phyloP scores from a whole-genome alignment of 2,113 vertebrate species.

The Psettodes erumei region DNA sequence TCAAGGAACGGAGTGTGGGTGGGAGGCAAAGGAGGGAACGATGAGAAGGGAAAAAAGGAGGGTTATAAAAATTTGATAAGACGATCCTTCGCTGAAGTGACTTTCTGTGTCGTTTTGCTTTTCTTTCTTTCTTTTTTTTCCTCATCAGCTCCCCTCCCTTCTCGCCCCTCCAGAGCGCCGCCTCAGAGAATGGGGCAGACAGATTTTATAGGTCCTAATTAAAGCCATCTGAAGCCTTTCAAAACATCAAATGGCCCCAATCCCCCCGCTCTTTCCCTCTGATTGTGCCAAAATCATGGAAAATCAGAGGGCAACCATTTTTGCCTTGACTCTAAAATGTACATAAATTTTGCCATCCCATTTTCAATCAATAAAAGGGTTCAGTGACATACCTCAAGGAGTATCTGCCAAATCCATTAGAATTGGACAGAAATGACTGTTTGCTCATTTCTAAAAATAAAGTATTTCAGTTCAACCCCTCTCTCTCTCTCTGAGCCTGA shows the following conservation, averaged over 20 bases:
- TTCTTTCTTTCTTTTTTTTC: slow-evolving; percentile 30
- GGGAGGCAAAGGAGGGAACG: slow-evolving; percentile 57
- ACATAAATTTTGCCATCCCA: slow-evolving; percentile 53
- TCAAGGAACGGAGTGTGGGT: slow-evolving; percentile 70
- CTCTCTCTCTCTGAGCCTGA: neutral
- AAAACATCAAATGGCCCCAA: slow-evolving; percentile 83
- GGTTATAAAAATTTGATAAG: slow-evolving; percentile 84
- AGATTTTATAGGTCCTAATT: slow-evolving; percentile 93
- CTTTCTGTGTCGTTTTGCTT: slow-evolving; percentile 82
- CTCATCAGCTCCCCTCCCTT: slow-evolving; percentile 58
- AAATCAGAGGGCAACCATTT: slow-evolving; percentile 53
- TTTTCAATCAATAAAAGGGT: slow-evolving; percentile 70
- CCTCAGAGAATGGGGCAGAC: slow-evolving; percentile 83
- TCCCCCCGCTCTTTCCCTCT: slow-evolving; percentile 79
- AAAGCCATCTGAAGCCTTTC: slow-evolving; percentile 93
- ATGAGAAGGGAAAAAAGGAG: slow-evolving; percentile 73
- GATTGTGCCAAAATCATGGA: slow-evolving; percentile 66
- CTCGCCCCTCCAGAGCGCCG: slow-evolving; percentile 75
- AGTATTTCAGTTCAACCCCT: neutral
- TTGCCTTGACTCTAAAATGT: slow-evolving; percentile 29
- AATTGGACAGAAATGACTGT: slow-evolving; percentile 27
- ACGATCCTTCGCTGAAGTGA: slow-evolving; percentile 81
- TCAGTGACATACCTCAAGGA: slow-evolving; percentile 59
- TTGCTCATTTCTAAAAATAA: neutral
- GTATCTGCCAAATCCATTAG: slow-evolving; percentile 41